Conservation (phyloP, 2,113 vertebrate genomes). For the Desmodus rotundus region DNA sequence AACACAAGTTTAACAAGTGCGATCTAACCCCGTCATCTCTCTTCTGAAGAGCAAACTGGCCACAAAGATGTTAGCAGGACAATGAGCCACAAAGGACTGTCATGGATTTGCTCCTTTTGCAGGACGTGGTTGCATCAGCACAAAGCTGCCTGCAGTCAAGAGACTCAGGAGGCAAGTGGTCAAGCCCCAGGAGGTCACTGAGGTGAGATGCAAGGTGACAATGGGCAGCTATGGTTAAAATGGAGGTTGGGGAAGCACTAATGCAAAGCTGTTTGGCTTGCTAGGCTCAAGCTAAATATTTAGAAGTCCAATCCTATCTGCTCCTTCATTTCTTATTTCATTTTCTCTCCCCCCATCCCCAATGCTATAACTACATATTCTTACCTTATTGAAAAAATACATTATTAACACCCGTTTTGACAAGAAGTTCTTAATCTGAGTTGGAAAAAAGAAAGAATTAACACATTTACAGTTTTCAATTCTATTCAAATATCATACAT, state of each 20-base stretch:
- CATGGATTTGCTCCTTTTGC: background rate
- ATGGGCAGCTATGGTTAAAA: background rate
- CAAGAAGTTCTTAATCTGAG: conserved; percentile 93
- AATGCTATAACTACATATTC: conserved; percentile 39
- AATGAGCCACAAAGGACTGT: background rate
- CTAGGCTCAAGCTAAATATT: background rate
- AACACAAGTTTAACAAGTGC: background rate
- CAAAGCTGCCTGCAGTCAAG: background rate
- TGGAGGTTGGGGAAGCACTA: background rate
- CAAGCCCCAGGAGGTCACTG: background rate
- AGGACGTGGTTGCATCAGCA: background rate
- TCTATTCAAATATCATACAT: conserved; percentile 33
- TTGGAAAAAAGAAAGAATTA: conserved; percentile 59
- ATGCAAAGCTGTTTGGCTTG: background rate
- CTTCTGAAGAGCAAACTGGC: background rate
- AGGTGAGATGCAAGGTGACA: background rate
- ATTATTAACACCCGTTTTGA: conserved; percentile 92
- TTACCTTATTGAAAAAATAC: conserved; percentile 99
- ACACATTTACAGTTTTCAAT: background rate
- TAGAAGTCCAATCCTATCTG: background rate
- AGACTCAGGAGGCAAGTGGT: background rate
- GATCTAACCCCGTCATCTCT: background rate
- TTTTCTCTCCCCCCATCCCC: background rate
- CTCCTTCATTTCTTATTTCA: background rate
- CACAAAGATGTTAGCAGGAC: background rate